Evolutionary conservation across 2,888 invertebrate species (phyloP).

Genomic region (Rhagonycha fulva): DNA sequence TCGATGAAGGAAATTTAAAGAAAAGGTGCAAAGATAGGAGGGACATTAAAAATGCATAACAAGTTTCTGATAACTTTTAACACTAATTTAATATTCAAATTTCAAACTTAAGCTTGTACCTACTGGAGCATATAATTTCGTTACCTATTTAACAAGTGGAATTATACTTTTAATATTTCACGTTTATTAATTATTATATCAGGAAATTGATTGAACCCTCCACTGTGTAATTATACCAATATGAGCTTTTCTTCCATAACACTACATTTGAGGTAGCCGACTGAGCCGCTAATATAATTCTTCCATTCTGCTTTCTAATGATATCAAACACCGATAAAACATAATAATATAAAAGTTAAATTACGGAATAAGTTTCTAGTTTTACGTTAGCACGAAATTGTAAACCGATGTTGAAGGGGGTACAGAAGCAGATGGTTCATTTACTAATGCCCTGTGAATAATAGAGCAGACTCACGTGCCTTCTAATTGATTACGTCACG

Average conservation of each 20-base stretch:
- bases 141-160: neutral
- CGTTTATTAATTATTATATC: neutral
- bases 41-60: neutral
- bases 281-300: neutral
- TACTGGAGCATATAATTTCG: neutral
- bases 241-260: neutral
- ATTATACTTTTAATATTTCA: neutral
- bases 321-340: too few species aligned
- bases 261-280: neutral
- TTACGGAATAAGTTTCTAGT: neutral
- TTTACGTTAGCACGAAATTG: neutral
- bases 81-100: neutral
- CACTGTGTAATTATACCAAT: neutral
- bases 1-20: neutral
- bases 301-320: too few species aligned
- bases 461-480: slow-evolving; percentile 41
- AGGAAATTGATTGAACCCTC: neutral
- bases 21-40: neutral
- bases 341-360: neutral
- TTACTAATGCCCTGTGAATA: slow-evolving; percentile 43
- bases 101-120: neutral
- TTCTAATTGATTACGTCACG: slow-evolving; percentile 44
- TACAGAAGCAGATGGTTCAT: slow-evolving; percentile 40
- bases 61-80: neutral
- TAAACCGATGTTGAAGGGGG: neutral